Percentiles rank a stretch among this genome's conserved stretches.
Evolutionary conservation across 1,140 invertebrate species (phyloP).

Genomic region (Caenorhabditis inopinata): DNA sequence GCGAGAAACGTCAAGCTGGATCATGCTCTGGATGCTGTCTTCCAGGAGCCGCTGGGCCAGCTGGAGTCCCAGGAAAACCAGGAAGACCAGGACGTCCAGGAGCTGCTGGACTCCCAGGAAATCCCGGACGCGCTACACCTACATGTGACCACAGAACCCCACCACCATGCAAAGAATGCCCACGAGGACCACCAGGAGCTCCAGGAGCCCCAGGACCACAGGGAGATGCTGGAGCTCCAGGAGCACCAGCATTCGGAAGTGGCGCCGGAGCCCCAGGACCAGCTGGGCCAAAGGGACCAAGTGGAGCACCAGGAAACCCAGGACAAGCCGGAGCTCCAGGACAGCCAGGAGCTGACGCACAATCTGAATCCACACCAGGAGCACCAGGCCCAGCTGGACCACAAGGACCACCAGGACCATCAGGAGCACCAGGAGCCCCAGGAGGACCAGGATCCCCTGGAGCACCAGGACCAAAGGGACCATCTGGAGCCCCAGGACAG

Average conservation of each 20-base stretch:
- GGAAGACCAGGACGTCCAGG: constrained; percentile 45
- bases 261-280: too few relatives aligned
- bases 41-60: constrained; percentile 43
- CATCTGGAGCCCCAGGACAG: constrained; percentile 16
- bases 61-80: constrained; percentile 40
- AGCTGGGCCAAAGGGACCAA: constrained; percentile 40
- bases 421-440: constrained; percentile 9
- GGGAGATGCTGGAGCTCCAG: constrained; percentile 34
- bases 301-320: constrained; percentile 23
- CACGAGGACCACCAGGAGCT: constrained; percentile 43
- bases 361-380: constrained; percentile 11
- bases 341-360: constrained; percentile 6
- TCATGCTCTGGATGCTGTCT: constrained; percentile 45
- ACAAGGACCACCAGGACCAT: constrained; percentile 11
- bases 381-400: constrained; percentile 8
- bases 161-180: constrained; percentile 40
- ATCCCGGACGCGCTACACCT: constrained; percentile 45
- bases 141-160: too few relatives aligned
- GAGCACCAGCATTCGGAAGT: too few relatives aligned
- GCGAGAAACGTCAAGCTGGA: constrained; percentile 26
- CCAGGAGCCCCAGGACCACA: not conserved
- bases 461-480: constrained; percentile 18
- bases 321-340: too few relatives aligned
- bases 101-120: constrained; percentile 48
- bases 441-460: constrained; percentile 12